Evolutionary conservation across 2,113 vertebrate genomes (phyloP).

Genomic region (Sapayoa aenigma): DNA sequence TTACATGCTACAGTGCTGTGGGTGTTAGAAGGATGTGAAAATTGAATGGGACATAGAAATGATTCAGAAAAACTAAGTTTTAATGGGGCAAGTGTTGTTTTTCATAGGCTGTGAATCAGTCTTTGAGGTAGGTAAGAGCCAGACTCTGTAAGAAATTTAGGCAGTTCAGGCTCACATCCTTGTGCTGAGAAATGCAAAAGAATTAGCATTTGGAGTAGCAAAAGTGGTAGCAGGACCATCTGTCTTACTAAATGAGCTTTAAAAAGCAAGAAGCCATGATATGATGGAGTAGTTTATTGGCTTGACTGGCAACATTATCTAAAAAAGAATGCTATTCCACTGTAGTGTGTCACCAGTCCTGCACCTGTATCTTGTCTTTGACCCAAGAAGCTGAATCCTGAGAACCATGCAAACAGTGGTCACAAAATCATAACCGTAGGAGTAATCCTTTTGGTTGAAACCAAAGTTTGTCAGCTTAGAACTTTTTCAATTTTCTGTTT

Average conservation of each 20-base stretch:
- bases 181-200: rapidly evolving
- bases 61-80: not conserved
- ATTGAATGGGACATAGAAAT: not conserved
- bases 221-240: not conserved
- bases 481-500: not conserved
- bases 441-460: not conserved
- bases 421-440: too few species aligned
- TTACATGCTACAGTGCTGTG: rapidly evolving
- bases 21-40: not conserved
- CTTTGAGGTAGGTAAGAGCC: not conserved
- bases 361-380: rapidly evolving
- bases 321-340: not conserved
- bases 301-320: not conserved
- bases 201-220: not conserved
- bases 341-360: rapidly evolving
- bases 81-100: not conserved
- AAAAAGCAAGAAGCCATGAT: not conserved
- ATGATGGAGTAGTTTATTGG: not conserved
- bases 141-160: not conserved
- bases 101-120: not conserved
- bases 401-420: rapidly evolving
- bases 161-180: not conserved
- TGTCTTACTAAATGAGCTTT: not conserved
- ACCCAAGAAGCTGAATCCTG: not conserved
- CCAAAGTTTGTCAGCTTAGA: not conserved